Base-by-base conservation (phyloP, 2,888 invertebrate genomes). In the Trachelus troglodyta region DNA sequence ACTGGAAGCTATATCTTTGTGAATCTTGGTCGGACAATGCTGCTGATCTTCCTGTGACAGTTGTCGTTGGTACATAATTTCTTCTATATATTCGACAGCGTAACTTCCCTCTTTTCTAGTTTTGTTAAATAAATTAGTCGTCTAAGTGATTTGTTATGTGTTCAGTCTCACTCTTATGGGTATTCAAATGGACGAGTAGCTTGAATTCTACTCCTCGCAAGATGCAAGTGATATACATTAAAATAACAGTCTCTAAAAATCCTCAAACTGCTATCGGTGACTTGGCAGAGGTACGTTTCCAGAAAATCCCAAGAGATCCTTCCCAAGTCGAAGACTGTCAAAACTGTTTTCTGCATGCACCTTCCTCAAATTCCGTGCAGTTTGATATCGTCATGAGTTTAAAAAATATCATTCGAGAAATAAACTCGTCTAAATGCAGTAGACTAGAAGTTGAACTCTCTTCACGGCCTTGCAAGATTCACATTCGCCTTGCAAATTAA, bases 361-460 rank as follows among this genome's bases (percentile, higher is more conserved):
- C 69, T 69, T 69, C 15, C 35, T 76, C 76, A 76, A 69, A 73
- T 73, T 69, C 35, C 40, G 33, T 34, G 71, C 34, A 71, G 33
- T 34, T 71, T 71, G 71, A 71, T 31, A 71, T 71, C 71, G 71
- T 71, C 71, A 71, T 71, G 71, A 30, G 71, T 71, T 71, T 71
- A 31, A 71, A 71, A 71, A 71, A 34, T 71, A 71, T 33, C 34
- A 71, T 71, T 34, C 71, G 34, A 71, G 34, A 71, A 34, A 31
- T 40, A 73, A 34, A 69, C 76, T 81, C 74, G 74, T 77, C 78
- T 82, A 85, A 85, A 85, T 83, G 85, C 85, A 81, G 75, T 79
- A 81, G 87, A 87, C 87, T 87, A 87, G 87, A 87, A 85, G 79
- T 83, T 83, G 79, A 69, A 35, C 69, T 71, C 56, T 56, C 56